phyloP scores from a whole-genome alignment of 2,888 invertebrate genomes.

The Schizotus pectinicornis region DNA sequence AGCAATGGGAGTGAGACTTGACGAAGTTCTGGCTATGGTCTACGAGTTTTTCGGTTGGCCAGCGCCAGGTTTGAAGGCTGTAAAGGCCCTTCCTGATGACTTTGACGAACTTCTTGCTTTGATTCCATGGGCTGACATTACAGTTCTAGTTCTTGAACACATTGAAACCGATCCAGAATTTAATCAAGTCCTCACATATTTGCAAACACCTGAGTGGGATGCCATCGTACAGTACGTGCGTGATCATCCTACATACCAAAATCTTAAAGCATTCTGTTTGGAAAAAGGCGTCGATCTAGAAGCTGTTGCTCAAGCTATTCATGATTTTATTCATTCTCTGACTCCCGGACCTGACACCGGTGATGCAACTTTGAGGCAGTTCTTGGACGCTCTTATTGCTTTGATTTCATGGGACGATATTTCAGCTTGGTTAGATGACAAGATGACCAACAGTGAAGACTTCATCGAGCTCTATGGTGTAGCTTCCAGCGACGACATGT shows the following conservation, averaged over 20 bases:
- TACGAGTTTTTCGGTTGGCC: conserved; percentile 40
- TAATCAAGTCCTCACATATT: no score
- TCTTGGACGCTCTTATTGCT: conserved; percentile 39
- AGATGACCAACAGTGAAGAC: conserved; percentile 32
- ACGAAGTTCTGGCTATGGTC: conserved; percentile 19
- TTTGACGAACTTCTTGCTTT: conserved; percentile 35
- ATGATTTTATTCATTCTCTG: conserved; percentile 19
- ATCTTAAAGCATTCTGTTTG: not conserved
- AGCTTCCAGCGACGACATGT: conserved; percentile 34
- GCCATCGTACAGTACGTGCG: not conserved
- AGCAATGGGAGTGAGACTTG: conserved; percentile 37
- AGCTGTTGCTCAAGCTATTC: conserved; percentile 20
- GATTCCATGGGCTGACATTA: conserved; percentile 27
- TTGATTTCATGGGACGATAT: conserved; percentile 36
- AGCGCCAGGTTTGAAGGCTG: not conserved
- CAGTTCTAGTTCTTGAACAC: no score
- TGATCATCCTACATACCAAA: not conserved
- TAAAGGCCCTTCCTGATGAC: not conserved
- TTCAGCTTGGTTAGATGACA: conserved; percentile 27
- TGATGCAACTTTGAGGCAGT: conserved; percentile 15
- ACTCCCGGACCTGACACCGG: conserved; percentile 17
- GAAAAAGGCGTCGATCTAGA: conserved; percentile 30
- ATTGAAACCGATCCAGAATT: no score
- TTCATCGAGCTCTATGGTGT: conserved; percentile 37
- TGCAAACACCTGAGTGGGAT: no score